Base-by-base conservation (phyloP, 1,140 invertebrate species). In the Bradysia coprophila region DNA sequence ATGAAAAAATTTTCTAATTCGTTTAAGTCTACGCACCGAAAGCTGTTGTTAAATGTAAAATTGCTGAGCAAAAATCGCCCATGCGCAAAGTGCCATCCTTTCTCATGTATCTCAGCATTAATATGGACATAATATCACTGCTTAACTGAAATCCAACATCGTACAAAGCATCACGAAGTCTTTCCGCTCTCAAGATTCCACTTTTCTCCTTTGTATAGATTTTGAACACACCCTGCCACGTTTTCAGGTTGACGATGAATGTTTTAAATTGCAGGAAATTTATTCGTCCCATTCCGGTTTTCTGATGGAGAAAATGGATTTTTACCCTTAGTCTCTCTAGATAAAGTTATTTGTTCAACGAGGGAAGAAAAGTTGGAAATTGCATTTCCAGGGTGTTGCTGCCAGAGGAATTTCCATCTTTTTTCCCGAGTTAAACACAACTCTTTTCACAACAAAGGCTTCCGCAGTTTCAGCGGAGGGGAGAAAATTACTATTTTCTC, bases 21-120 rank as follows among this genome's bases (percentile, higher is more conserved):
- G n/a, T n/a, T n/a, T n/a, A n/a, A 3, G 20, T 15, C 4, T 11
- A 60, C 69, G 78, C 71, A 86, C 86, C 78, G 57, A 92, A 92
- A 22, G 87, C 82, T 43, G 86, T 75, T 44, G 81, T 86, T 22
- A 94, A 65, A 55, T 90, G 86, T 46, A 93, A 68, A 54, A 93
- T 82, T 24, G 85, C 82, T 4, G 81, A 85, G 1, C 92, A 87
- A 56, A 90, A 93, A 60, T 94, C 88, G 15, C 88, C 88, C 55
- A 93, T 89, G 50, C 88, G 65, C n/a, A 93, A 64, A 31, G 87
- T 91, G 36, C 88, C 87, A 59, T 94, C 88, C 62, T 91, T 92
- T 44, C 87, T 73, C 81, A 92, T 92, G 51, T 90, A 91, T 45
- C 84, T 69, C 41, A 91, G 64, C 37, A 90, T 78, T 15, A 93